Evolutionary conservation across 2,888 invertebrate genomes (phyloP).

Genomic region (Microplitis deprimator): DNA sequence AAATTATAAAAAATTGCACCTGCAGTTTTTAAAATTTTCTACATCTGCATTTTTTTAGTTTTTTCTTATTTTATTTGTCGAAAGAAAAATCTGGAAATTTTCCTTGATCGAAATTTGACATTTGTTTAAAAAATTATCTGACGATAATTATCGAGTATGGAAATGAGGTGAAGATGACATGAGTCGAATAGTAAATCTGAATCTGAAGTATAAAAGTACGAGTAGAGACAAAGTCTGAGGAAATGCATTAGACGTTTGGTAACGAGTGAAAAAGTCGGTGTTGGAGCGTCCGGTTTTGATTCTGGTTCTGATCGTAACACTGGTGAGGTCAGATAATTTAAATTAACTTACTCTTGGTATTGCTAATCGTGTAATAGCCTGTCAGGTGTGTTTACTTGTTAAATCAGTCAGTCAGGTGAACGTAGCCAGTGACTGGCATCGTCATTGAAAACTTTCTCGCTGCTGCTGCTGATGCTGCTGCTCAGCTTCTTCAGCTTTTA

Average conservation of each 20-base stretch:
- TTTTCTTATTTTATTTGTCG: no score
- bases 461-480: not conserved
- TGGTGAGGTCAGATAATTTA: constrained; percentile 39
- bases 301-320: not conserved
- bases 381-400: constrained; percentile 36
- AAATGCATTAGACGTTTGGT: constrained; percentile 3
- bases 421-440: constrained; percentile 22
- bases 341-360: constrained; percentile 35
- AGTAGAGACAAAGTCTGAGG: constrained; percentile 31
- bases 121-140: no score
- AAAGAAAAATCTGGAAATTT: no score
- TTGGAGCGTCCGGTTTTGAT: not conserved
- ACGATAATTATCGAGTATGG: no score
- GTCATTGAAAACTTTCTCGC: constrained; percentile 42
- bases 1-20: no score
- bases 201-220: not conserved
- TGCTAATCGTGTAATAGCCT: constrained; percentile 42
- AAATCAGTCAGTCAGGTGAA: constrained; percentile 31
- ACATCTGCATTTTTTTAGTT: no score
- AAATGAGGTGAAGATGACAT: no score
- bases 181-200: no score
- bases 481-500: constrained; percentile 24
- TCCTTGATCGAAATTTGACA: no score
- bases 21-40: no score
- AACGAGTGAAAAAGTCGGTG: not conserved